Percentiles rank a stretch among this genome's conserved stretches.
These are phyloP conservation scores for Tor tambroides DNA, from an alignment of 2,113 vertebrate species.

Conservation along the genomic window DNA sequence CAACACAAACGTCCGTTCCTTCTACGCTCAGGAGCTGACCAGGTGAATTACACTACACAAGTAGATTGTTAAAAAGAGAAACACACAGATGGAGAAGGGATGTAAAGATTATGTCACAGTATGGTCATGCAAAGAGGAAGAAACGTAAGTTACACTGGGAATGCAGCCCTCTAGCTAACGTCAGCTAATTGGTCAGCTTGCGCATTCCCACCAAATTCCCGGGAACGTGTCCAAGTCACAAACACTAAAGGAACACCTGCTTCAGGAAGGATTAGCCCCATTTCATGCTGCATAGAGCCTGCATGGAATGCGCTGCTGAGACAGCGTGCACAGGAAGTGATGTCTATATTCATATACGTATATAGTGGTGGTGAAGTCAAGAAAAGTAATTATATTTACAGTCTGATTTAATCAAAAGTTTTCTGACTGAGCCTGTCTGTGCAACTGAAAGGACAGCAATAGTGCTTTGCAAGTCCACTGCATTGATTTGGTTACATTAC, in stretches of 20 bases:
- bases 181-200: not conserved
- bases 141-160: not conserved
- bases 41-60: conserved; percentile 16
- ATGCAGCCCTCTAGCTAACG: not conserved
- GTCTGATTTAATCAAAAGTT: conserved; percentile 18
- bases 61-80: not conserved
- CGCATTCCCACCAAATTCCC: conserved; percentile 48
- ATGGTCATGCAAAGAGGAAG: conserved; percentile 48
- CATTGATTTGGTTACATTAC: conserved; percentile 23
- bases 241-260: conserved; percentile 49
- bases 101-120: conserved; percentile 31
- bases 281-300: conserved; percentile 58
- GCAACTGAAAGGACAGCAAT: not conserved
- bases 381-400: not conserved
- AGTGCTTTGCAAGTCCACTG: not conserved
- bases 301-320: conserved; percentile 42
- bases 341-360: conserved; percentile 61
- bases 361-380: not conserved
- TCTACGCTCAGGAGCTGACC: conserved; percentile 25
- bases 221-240: conserved; percentile 62
- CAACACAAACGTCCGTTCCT: conserved; percentile 37
- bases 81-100: conserved; percentile 34
- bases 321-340: conserved; percentile 63
- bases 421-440: not conserved
- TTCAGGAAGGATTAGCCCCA: conserved; percentile 35